These are phyloP conservation scores for Eubasilissa regina DNA, from an alignment of 1,140 invertebrate species.

Conservation along the genomic window DNA sequence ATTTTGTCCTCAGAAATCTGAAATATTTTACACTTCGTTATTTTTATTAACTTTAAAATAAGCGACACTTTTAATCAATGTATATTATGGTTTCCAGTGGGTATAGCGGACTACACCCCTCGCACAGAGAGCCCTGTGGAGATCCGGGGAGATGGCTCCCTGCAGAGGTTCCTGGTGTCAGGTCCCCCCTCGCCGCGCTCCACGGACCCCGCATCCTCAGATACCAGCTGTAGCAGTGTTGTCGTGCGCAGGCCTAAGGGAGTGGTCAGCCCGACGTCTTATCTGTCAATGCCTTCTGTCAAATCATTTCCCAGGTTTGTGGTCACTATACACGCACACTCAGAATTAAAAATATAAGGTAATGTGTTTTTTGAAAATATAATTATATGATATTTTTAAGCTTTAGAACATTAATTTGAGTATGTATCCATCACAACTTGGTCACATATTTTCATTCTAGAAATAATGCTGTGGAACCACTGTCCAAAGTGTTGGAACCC, in stretches of 20 bases:
- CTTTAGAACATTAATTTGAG: too few species aligned
- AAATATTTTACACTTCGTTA: too few species aligned
- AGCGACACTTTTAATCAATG: too few species aligned
- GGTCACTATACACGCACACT: not conserved
- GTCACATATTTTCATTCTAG: constrained; percentile 63
- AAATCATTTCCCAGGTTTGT: constrained; percentile 79
- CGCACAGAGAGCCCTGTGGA: constrained; percentile 18
- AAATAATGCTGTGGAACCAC: constrained; percentile 79
- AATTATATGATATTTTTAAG: too few species aligned
- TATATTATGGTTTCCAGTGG: constrained; percentile 42
- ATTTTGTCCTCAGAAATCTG: too few species aligned
- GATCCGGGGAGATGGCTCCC: constrained; percentile 33
- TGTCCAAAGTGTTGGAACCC: constrained; percentile 84
- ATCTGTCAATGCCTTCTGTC: constrained; percentile 86
- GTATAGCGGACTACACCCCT: constrained; percentile 46
- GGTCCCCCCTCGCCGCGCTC: constrained; percentile 50
- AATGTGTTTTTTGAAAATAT: too few species aligned
- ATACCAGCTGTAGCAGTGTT: constrained; percentile 53
- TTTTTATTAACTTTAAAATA: too few species aligned
- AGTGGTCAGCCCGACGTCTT: constrained; percentile 77
- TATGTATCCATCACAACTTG: too few species aligned
- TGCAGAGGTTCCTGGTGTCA: constrained; percentile 51
- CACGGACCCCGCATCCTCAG: constrained; percentile 49
- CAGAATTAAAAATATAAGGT: too few species aligned
- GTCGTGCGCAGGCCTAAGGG: constrained; percentile 64